phyloP scores from a whole-genome alignment of 2,797 vertebrate genomes.

The Cheirogaleus major region DNA sequence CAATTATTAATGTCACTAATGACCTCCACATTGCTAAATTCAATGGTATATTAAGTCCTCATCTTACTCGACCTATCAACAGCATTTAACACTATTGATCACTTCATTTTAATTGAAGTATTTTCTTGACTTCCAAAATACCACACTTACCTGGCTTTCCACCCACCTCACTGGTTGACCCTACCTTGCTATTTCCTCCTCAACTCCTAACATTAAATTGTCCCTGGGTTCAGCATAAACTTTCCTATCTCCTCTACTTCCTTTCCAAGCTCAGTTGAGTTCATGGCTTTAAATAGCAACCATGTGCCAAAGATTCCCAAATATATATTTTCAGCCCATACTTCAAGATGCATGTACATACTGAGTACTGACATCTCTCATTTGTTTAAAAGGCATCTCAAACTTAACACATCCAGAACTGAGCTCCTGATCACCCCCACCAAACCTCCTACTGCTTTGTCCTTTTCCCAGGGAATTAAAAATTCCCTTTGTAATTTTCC shows the following conservation, averaged over 20 bases:
- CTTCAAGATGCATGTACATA: background rate
- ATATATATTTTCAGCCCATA: background rate
- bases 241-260: background rate
- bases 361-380: background rate
- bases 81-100: background rate
- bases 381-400: background rate
- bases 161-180: background rate
- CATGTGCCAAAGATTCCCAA: background rate
- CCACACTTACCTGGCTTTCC: background rate
- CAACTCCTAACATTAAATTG: background rate
- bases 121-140: conserved; percentile 17
- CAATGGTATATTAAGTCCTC: background rate
- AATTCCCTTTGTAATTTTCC: background rate
- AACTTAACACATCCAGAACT: background rate
- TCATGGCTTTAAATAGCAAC: background rate
- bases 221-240: background rate
- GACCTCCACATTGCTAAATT: background rate
- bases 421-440: background rate
- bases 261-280: background rate
- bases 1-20: background rate
- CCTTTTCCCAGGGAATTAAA: too few relatives aligned
- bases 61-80: background rate
- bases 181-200: background rate
- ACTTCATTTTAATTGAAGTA: background rate
- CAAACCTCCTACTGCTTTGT: background rate